Evolutionary conservation across 2,888 invertebrate genomes (phyloP).

Genomic region (Trichacis sp.): DNA sequence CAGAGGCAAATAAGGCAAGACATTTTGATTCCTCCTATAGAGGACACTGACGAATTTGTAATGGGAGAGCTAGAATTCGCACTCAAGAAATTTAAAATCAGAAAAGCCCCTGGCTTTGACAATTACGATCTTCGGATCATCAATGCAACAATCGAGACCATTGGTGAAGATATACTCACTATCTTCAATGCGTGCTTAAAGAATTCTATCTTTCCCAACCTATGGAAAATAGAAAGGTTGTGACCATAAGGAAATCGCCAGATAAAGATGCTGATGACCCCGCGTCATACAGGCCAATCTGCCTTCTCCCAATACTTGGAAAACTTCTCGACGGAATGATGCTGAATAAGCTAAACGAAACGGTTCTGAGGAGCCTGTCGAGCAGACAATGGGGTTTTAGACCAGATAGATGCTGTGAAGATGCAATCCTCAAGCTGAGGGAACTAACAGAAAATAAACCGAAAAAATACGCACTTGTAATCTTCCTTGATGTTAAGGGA

Average conservation of each 20-base stretch:
- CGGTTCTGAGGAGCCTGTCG: neutral
- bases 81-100: no score
- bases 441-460: neutral
- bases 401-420: no score
- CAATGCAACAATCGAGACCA: neutral
- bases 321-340: neutral
- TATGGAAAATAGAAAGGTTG: slow-evolving; percentile 1
- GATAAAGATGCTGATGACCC: neutral
- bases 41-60: no score
- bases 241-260: neutral
- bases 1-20: no score
- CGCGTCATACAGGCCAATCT: neutral
- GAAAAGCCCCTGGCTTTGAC: slow-evolving; percentile 8
- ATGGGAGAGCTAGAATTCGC: no score
- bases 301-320: neutral
- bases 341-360: neutral
- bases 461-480: neutral
- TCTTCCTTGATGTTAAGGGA: no score
- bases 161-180: neutral
- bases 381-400: neutral
- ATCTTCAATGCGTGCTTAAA: slow-evolving; percentile 2
- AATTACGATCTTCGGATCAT: neutral
- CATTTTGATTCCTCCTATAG: no score
- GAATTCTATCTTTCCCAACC: neutral
- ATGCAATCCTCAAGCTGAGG: neutral